Percentiles rank a stretch among this genome's conserved stretches.
Evolutionary conservation across 1,140 invertebrate genomes (phyloP).

Genomic region (Procambarus virginalis): DNA sequence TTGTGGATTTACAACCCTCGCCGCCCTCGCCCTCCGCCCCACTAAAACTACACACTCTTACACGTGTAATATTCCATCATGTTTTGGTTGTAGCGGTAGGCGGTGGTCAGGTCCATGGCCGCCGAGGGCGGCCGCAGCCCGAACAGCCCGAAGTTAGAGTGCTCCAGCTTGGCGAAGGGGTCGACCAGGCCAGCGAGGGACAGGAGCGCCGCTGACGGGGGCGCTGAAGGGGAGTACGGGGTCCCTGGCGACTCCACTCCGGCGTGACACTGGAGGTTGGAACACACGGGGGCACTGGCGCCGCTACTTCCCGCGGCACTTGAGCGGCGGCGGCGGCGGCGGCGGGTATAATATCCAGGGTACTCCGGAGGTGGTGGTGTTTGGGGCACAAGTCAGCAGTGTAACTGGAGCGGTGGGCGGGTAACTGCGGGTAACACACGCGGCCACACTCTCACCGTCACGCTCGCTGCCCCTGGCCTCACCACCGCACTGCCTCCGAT

Average conservation of each 20-base stretch:
- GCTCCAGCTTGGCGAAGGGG: conserved; percentile 56
- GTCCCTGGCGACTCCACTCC: conserved; percentile 43
- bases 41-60: conserved; percentile 78
- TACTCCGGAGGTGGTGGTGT: conserved; percentile 27
- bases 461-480: background rate
- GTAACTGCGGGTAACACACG: conserved; percentile 47
- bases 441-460: conserved; percentile 11
- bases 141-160: conserved; percentile 62
- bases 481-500: background rate
- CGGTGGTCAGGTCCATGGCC: conserved; percentile 90
- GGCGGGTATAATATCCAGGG: conserved; percentile 47
- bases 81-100: conserved; percentile 96
- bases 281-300: conserved; percentile 14
- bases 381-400: conserved; percentile 5
- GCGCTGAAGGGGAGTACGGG: conserved; percentile 30
- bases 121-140: conserved; percentile 59
- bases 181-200: conserved; percentile 1
- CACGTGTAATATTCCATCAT: conserved; percentile 99
- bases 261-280: background rate
- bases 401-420: conserved; percentile 18
- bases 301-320: conserved; percentile 36
- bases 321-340: no score
- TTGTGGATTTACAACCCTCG: no score
- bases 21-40: background rate
- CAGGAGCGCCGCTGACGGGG: conserved; percentile 19